Percentiles rank a stretch among this genome's conserved stretches.
These are phyloP conservation scores for Carapus acus DNA, from an alignment of 2,797 vertebrate species.

Conservation along the genomic window DNA sequence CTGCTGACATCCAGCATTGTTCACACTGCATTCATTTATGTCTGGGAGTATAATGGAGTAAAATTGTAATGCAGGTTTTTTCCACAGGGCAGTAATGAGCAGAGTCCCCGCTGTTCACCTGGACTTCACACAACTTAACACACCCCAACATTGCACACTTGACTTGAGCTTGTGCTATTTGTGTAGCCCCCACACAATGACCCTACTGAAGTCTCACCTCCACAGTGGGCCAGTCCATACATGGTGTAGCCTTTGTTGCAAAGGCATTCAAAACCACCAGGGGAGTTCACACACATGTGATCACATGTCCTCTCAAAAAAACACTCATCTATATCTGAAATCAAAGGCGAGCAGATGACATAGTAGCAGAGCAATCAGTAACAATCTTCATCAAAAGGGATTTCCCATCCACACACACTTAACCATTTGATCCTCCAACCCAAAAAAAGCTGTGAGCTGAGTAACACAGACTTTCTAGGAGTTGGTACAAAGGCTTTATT, in stretches of 20 bases:
- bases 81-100: conserved; percentile 4
- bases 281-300: conserved; percentile 92
- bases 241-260: conserved; percentile 90
- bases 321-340: conserved; percentile 96
- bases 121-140: conserved; percentile 4
- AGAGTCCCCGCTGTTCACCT: background rate
- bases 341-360: conserved; percentile 61
- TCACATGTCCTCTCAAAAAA: conserved; percentile 93
- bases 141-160: conserved; percentile 13
- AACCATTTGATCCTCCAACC: conserved; percentile 29
- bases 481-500: too few relatives aligned
- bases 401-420: conserved; percentile 49
- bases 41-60: conserved; percentile 69
- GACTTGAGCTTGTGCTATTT: conserved; percentile 30
- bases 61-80: conserved; percentile 21
- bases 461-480: too few relatives aligned
- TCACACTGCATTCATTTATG: conserved; percentile 90
- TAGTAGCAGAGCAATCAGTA: conserved; percentile 57
- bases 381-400: conserved; percentile 50
- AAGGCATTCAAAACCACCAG: conserved; percentile 86
- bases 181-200: conserved; percentile 20
- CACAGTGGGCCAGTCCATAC: conserved; percentile 91
- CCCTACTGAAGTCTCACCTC: conserved; percentile 77
- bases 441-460: conserved; percentile 7
- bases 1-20: conserved; percentile 93